Evolutionary conservation across 2,797 vertebrate species (phyloP), one percentile per base, ranked within the genome.

Genomic region (Hydrolagus colliei): DNA sequence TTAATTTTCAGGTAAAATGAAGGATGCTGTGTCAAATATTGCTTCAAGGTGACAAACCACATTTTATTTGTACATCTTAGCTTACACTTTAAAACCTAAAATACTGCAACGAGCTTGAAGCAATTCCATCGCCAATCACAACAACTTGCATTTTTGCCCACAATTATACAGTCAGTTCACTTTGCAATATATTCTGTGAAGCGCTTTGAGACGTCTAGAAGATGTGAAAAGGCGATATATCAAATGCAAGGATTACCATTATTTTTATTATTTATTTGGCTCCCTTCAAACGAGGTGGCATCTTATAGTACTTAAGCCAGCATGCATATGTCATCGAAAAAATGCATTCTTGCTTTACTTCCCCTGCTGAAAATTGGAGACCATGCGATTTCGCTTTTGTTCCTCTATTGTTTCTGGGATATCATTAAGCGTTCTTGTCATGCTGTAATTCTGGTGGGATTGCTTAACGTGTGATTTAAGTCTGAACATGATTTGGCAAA

Each of bases 401-500:
- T 59, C 2, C 16, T 80, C 22, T 32, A 27, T 68, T 32, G 35
- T 16, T 82, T 67, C 16, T 32, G 68, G 32, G 13, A 13, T 8
- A 41, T 18, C 16, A 80, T 80, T 27, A 65, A 80, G 9, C 13
- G 9, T 67, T 67, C 8, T n/a, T 35, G 32, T n/a, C 62, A 32
- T 16, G 14, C 65, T 71, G 16, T 84, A 3, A 68, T 71, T 68
- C 79, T 41, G 65, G 20, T 84, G 32, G 20, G 68, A 41, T 41
- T 41, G 16, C 16, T 16, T 18, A 41, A 68, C 41, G 32, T 71
- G 16, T 68, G 32, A 68, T 68, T 68, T 84, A 68, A 84, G 16
- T 18, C 32, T 84, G 79, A 71, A 82, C 62, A 67, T 82, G 9
- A 82, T 20, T 82, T 16, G 61, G 65, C 41, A 82, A 52, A 41